phyloP scores from a whole-genome alignment of 2,888 invertebrate genomes.

The Deilephila porcellus region DNA sequence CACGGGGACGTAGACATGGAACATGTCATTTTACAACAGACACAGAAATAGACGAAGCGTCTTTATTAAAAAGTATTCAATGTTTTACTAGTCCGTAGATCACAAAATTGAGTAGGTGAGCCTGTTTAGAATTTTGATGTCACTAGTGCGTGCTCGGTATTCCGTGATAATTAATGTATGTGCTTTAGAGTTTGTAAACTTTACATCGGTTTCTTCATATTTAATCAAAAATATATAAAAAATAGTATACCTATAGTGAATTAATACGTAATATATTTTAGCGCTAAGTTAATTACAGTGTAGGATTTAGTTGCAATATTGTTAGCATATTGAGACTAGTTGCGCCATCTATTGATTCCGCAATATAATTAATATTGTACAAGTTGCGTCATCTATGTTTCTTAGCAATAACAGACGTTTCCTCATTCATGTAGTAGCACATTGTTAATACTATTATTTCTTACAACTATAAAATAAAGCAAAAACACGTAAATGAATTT shows the following conservation, averaged over 20 bases:
- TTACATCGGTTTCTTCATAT: neutral
- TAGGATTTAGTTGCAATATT: neutral
- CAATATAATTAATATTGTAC: neutral
- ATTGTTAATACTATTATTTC: neutral
- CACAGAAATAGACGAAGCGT: neutral
- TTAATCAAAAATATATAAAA: neutral
- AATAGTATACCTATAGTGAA: neutral
- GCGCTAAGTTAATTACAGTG: neutral
- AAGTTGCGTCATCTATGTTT: neutral
- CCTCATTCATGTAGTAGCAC: neutral
- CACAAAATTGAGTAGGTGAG: neutral
- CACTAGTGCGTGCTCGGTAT: neutral
- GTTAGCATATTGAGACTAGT: neutral
- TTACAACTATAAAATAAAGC: neutral
- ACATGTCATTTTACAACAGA: neutral
- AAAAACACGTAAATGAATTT: too few relatives aligned
- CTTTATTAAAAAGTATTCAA: conserved; percentile 2
- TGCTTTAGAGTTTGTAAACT: neutral
- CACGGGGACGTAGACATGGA: neutral
- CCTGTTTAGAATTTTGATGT: conserved; percentile 6
- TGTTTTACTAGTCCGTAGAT: neutral
- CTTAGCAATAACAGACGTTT: neutral
- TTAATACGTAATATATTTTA: neutral
- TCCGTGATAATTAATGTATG: neutral
- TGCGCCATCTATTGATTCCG: neutral